Percentiles rank a stretch among this genome's conserved stretches.
phyloP scores from a whole-genome alignment of 2,113 vertebrate genomes.

The Grantiella picta region DNA sequence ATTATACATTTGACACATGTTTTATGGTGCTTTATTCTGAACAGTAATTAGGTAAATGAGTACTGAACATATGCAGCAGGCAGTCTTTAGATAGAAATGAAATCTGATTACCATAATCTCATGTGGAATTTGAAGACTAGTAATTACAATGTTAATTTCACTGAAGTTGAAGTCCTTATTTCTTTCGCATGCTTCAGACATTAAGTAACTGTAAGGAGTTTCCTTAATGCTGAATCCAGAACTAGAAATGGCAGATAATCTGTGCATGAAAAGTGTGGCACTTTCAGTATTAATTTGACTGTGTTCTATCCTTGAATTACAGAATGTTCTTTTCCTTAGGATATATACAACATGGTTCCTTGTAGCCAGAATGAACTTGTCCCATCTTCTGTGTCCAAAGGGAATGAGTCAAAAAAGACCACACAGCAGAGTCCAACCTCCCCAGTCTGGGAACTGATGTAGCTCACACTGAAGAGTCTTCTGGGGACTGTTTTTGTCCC shows the following conservation, averaged over 20 bases:
- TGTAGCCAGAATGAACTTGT: background rate
- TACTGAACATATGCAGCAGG: slow-evolving; percentile 51
- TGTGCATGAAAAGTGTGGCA: background rate
- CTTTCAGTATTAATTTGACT: background rate
- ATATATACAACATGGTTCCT: background rate
- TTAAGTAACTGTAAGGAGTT: background rate
- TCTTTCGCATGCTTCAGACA: background rate
- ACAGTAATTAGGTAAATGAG: slow-evolving; percentile 39
- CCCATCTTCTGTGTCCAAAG: background rate
- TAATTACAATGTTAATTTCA: background rate
- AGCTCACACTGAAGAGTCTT: background rate
- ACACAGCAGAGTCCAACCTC: background rate
- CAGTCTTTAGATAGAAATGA: slow-evolving; percentile 13
- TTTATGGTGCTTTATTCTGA: slow-evolving; percentile 66
- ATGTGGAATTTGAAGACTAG: background rate
- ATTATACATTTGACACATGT: background rate
- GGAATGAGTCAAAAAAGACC: background rate
- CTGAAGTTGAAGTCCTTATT: background rate
- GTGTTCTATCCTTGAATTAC: background rate
- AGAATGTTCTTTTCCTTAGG: background rate
- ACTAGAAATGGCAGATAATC: background rate
- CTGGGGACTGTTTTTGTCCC: background rate
- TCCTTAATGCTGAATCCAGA: background rate
- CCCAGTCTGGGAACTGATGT: background rate
- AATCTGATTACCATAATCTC: slow-evolving; percentile 20